Evolutionary conservation across 2,797 vertebrate species (phyloP), one percentile per base, ranked within the genome.

Genomic region (Sebastes variabilis): DNA sequence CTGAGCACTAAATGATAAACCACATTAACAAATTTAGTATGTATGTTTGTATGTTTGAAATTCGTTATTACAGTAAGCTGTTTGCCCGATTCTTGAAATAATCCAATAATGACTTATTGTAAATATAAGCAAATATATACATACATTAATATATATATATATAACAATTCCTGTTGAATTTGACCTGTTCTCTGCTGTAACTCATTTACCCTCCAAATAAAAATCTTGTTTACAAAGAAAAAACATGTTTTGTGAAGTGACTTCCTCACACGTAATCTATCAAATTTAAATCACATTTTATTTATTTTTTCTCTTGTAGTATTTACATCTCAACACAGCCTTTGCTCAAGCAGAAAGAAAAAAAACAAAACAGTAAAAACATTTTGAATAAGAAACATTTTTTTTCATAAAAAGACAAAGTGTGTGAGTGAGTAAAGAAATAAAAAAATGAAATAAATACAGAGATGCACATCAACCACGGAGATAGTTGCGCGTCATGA

Each of bases 141-240:
- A 18, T 69, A 85, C 72, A 85, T 66, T 91, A 86, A 90, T 85
- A 87, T 84, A 91, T 86, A 86, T 84, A 91, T 86, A 86, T 81
- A 91, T 86, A 69, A 66, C 56, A 55, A 61, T 77, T 66, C 65
- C 70, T 86, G 76, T 80, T 88, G 52, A 82, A 74, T 81, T 72
- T 61, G 77, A 83, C 88, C 81, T 89, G 89, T 75, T 90, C 49
- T 81, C 83, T 92, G 86, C 83, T 92, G 88, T 87, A 89, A 83
- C 78, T 82, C 82, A 85, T 88, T 86, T 91, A 89, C 67, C 22
- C 71, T 74, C 27, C 6, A 85, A 92, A 90, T 90, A 92, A 91
- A 93, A 73, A 13, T 59, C 8, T 69, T 58, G 14, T 83, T 82
- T 61, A 68, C 24, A 34, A 77, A 83, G 7, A 73, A 13, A 83